phyloP scores from a whole-genome alignment of 2,797 vertebrate species.

The Molothrus ater region DNA sequence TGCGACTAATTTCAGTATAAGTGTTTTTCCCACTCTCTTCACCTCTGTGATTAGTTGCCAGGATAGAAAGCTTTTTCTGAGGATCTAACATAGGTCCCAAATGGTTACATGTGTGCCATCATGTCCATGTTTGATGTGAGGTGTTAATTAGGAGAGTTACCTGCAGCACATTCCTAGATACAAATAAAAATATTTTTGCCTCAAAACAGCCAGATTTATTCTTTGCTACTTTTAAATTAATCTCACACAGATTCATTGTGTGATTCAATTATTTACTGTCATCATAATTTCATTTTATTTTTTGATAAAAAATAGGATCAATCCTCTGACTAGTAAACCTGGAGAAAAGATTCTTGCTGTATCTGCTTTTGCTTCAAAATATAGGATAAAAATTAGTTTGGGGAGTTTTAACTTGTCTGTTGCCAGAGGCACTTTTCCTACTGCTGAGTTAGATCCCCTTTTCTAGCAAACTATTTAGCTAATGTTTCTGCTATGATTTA shows the following conservation, averaged over 20 bases:
- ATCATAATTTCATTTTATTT: background rate
- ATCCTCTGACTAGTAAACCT: background rate
- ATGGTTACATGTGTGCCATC: background rate
- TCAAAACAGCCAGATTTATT: background rate
- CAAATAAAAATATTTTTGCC: background rate
- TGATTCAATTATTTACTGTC: background rate
- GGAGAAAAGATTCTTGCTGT: background rate
- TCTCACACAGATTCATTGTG: background rate
- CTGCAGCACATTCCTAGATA: background rate
- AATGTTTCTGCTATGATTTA: background rate
- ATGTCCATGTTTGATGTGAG: background rate
- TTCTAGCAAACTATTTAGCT: background rate
- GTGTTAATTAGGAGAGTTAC: slow-evolving; percentile 11
- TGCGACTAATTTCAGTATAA: background rate
- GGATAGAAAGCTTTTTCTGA: background rate
- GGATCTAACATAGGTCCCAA: background rate
- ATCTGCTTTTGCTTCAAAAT: background rate
- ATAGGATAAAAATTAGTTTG: background rate
- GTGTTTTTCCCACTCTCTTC: background rate
- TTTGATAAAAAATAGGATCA: background rate
- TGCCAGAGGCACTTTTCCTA: background rate
- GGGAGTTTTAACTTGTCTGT: background rate
- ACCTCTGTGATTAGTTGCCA: background rate
- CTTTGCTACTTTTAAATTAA: background rate
- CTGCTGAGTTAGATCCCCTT: background rate